Percentiles rank a stretch among this genome's conserved stretches.
phyloP scores from a whole-genome alignment of 2,113 vertebrate species.

The Motacilla tschutschensis region DNA sequence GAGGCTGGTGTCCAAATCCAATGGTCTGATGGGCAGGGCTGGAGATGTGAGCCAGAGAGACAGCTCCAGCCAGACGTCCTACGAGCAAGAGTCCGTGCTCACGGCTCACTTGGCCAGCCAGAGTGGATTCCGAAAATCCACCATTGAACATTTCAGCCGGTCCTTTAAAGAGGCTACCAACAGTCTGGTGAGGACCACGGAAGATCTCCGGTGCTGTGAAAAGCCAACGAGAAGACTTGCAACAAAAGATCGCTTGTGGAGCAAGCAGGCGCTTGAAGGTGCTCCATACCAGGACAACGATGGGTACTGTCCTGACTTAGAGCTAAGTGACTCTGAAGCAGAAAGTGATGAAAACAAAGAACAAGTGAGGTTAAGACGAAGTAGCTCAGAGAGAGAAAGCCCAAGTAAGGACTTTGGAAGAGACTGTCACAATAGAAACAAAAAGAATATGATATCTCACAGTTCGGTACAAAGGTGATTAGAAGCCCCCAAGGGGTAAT shows the following conservation, averaged over 20 bases:
- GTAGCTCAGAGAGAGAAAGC: constrained; percentile 68
- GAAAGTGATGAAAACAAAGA: constrained; percentile 85
- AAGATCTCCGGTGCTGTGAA: constrained; percentile 82
- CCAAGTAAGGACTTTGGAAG: constrained; percentile 68
- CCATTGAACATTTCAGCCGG: constrained; percentile 86
- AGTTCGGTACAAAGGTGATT: constrained; percentile 90
- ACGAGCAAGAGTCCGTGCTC: constrained; percentile 68
- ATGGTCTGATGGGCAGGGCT: constrained; percentile 80
- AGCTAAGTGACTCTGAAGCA: constrained; percentile 93
- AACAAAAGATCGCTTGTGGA: constrained; percentile 83
- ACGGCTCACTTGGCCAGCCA: constrained; percentile 73
- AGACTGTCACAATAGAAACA: constrained; percentile 76
- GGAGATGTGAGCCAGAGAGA: constrained; percentile 79
- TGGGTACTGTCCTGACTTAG: constrained; percentile 94
- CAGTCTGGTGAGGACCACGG: constrained; percentile 84
- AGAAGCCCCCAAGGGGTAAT: constrained; percentile 46
- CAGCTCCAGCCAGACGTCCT: constrained; percentile 79
- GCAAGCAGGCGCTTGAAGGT: constrained; percentile 74
- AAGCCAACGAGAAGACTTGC: constrained; percentile 78
- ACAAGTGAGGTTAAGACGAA: constrained; percentile 70
- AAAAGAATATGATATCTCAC: constrained; percentile 80
- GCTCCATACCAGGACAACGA: constrained; percentile 88
- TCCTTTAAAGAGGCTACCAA: constrained; percentile 93
- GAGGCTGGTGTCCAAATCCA: constrained; percentile 67
- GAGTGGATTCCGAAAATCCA: constrained; percentile 81